Evolutionary conservation across 2,888 invertebrate species (phyloP).

Genomic region (Plagodis dolabraria): DNA sequence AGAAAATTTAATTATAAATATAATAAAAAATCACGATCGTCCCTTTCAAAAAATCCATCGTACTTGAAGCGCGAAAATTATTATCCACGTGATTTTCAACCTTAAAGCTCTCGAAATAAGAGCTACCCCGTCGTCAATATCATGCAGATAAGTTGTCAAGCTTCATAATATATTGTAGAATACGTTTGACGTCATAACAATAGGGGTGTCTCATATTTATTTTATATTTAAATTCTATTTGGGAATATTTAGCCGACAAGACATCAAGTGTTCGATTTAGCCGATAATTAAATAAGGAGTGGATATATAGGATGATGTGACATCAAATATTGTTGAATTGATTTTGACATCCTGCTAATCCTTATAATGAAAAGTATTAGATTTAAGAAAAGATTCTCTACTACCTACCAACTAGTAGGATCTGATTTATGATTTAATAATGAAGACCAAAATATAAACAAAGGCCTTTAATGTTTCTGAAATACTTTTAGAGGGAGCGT

Average conservation of each 20-base stretch:
- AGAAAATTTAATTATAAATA: constrained; percentile 83
- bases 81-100: constrained; percentile 59
- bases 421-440: no score
- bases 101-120: constrained; percentile 52
- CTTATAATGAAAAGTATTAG: not conserved
- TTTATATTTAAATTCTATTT: constrained; percentile 73
- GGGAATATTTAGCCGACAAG: constrained; percentile 66
- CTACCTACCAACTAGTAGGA: no score
- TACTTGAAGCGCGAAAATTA: constrained; percentile 36
- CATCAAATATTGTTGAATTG: constrained; percentile 59
- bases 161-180: constrained; percentile 76
- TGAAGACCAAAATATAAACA: no score
- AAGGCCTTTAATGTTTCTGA: no score
- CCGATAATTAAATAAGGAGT: constrained; percentile 56
- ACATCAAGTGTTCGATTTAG: constrained; percentile 70
- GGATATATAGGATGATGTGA: constrained; percentile 50
- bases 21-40: constrained; percentile 79
- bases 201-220: constrained; percentile 73
- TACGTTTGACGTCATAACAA: constrained; percentile 76
- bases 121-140: constrained; percentile 37
- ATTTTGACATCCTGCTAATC: constrained; percentile 28
- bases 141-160: constrained; percentile 27
- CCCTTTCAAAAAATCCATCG: constrained; percentile 68
- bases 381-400: no score
- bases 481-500: no score